A percentile compares a stretch with the other conserved stretches of the same genome.
These are phyloP conservation scores for Pseudococcus viburni DNA, from an alignment of 2,888 invertebrate genomes.

Conservation along the genomic window DNA sequence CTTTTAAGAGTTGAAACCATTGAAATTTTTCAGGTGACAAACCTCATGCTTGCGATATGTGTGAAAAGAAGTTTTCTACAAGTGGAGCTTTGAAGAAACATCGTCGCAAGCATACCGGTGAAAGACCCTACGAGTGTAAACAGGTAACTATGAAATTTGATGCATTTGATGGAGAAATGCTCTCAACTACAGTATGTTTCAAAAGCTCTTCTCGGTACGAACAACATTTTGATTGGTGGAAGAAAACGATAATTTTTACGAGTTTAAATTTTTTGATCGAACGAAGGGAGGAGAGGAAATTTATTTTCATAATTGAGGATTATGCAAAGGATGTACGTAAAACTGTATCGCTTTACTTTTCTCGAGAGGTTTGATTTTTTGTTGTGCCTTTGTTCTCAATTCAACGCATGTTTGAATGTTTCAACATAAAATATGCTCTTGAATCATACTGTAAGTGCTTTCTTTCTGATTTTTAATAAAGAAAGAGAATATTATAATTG, in stretches of 20 bases:
- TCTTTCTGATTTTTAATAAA: no score
- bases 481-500: background rate
- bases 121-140: constrained; percentile 79
- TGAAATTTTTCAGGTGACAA: constrained; percentile 72
- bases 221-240: no score
- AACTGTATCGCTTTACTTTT: no score
- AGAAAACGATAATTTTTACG: no score
- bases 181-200: background rate
- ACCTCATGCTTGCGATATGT: constrained; percentile 82
- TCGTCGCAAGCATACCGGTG: constrained; percentile 75
- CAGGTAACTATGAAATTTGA: constrained; percentile 72
- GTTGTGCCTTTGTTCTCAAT: no score
- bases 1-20: background rate
- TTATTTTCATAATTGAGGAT: no score
- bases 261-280: no score
- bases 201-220: background rate
- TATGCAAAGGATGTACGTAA: no score
- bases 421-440: background rate
- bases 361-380: no score
- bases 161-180: no score
- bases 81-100: constrained; percentile 85
- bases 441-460: background rate
- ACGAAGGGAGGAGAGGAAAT: no score
- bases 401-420: no score
- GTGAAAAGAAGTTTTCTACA: constrained; percentile 82